Evolutionary conservation across 2,797 vertebrate species (phyloP).

Genomic region (Myoxocephalus aenaeus): DNA sequence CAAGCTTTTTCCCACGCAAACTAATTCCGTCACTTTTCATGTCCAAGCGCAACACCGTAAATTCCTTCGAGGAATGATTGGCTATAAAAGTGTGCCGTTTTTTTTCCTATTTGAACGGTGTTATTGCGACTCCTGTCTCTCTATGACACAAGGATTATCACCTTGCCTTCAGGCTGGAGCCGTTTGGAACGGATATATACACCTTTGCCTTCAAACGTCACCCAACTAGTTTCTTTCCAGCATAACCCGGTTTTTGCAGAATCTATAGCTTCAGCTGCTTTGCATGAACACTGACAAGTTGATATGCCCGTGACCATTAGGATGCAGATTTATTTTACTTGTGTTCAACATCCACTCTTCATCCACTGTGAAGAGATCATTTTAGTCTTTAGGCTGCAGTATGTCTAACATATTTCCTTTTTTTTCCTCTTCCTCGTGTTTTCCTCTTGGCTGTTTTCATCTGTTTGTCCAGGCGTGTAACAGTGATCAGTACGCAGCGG

Average conservation of each 20-base stretch:
- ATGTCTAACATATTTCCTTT: not conserved
- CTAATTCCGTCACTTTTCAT: not conserved
- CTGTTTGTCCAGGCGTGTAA: slow-evolving; percentile 85
- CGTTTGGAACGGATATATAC: not conserved
- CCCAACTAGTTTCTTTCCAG: not conserved
- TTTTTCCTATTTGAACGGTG: not conserved
- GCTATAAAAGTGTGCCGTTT: not conserved
- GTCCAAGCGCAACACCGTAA: not conserved
- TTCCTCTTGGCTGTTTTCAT: slow-evolving; percentile 1
- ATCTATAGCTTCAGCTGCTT: not conserved
- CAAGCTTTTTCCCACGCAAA: not conserved
- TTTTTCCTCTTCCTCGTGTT: not conserved
- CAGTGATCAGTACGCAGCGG: slow-evolving; percentile 85
- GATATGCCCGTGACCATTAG: not conserved
- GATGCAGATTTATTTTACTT: not conserved
- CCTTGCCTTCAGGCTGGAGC: not conserved
- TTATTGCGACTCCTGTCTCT: not conserved
- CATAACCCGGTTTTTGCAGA: not conserved
- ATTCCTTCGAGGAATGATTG: not conserved
- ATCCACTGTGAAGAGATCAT: not conserved
- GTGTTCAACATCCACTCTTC: not conserved
- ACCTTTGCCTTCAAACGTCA: not conserved
- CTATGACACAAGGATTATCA: not conserved
- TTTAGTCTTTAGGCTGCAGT: not conserved
- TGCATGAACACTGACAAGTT: not conserved